These are phyloP conservation scores for Diachasmimorpha longicaudata DNA, from an alignment of 1,140 invertebrate genomes.

Conservation along the genomic window DNA sequence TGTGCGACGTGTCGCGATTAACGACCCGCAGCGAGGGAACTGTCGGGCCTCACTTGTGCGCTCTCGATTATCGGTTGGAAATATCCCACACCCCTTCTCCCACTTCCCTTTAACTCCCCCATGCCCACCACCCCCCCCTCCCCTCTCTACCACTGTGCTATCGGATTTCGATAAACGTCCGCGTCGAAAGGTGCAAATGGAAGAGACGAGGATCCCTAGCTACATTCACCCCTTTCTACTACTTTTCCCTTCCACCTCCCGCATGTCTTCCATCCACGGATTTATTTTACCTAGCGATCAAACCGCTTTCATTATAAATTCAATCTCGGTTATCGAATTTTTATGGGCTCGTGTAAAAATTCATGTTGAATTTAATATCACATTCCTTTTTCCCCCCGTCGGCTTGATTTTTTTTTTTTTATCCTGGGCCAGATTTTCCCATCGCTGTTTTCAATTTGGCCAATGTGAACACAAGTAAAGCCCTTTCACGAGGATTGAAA, in stretches of 20 bases:
- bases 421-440: background rate
- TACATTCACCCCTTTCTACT: slow-evolving; percentile 10
- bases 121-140: background rate
- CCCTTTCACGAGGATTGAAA: background rate
- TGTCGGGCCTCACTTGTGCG: background rate
- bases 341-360: slow-evolving; percentile 12
- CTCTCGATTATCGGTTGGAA: slow-evolving; percentile 14
- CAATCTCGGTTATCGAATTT: slow-evolving; percentile 12
- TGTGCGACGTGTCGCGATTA: slow-evolving; percentile 24
- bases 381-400: background rate
- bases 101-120: background rate
- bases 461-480: background rate
- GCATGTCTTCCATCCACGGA: slow-evolving; percentile 24
- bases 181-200: slow-evolving; percentile 21
- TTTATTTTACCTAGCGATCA: slow-evolving; percentile 17
- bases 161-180: slow-evolving; percentile 26
- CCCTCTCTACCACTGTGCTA: background rate
- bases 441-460: background rate
- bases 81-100: background rate
- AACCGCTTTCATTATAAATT: slow-evolving; percentile 22
- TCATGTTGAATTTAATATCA: slow-evolving; percentile 1
- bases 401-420: background rate
- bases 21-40: slow-evolving; percentile 23
- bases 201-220: slow-evolving; percentile 36
- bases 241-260: background rate